Evolutionary conservation across 2,888 invertebrate species (phyloP).

Genomic region (Bellardia bayeri): DNA sequence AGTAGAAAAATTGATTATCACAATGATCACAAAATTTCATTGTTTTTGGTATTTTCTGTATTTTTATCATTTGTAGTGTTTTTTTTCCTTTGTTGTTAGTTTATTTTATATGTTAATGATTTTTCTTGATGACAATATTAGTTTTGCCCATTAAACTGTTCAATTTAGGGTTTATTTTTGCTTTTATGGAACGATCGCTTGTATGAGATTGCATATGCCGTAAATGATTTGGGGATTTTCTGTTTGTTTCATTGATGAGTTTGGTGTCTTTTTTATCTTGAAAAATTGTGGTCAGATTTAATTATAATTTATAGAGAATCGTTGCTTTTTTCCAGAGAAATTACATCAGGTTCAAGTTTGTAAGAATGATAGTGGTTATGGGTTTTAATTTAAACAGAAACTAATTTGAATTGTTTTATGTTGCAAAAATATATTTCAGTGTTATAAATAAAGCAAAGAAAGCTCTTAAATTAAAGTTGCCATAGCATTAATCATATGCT

Average conservation of each 20-base stretch:
- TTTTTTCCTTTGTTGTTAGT: constrained; percentile 7
- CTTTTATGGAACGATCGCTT: constrained; percentile 42
- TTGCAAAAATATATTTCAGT: no score
- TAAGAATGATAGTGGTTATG: no score
- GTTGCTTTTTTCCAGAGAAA: not conserved
- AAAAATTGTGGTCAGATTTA: constrained; percentile 18
- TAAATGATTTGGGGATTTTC: constrained; percentile 41
- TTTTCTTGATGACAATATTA: constrained; percentile 66
- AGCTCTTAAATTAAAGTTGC: no score
- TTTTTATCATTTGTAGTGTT: constrained; percentile 8
- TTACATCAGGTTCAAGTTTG: not conserved
- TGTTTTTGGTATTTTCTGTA: constrained; percentile 26
- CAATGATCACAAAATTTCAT: constrained; percentile 57
- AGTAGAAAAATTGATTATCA: constrained; percentile 59
- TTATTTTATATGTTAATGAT: constrained; percentile 64
- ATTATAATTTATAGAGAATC: not conserved
- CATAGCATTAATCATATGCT: no score
- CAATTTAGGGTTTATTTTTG: constrained; percentile 50
- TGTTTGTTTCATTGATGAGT: constrained; percentile 4
- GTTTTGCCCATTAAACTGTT: constrained; percentile 60
- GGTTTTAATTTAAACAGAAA: no score
- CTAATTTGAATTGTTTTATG: no score
- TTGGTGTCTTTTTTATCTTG: constrained; percentile 28
- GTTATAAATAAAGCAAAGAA: no score
- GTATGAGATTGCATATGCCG: constrained; percentile 49